Conservation (phyloP, 2,797 vertebrate species). For the Thamnophis elegans region DNA sequence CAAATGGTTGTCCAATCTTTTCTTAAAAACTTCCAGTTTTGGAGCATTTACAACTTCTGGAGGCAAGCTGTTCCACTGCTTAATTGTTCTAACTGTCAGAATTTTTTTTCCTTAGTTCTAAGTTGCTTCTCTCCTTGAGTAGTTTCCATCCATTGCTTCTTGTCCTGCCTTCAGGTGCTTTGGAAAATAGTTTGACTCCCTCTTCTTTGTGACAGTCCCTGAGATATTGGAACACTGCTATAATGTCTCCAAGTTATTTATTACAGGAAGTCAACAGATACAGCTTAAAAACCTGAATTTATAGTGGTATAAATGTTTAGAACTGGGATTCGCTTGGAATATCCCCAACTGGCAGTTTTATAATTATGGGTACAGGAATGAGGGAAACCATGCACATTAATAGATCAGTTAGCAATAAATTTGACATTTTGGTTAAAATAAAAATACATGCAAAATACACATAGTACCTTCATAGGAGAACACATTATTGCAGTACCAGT, state of each 20-base stretch:
- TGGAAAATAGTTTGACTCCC: too few relatives aligned
- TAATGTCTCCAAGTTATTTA: neutral
- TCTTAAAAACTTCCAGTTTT: too few relatives aligned
- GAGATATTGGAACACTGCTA: too few relatives aligned
- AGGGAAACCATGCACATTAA: neutral
- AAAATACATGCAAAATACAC: neutral
- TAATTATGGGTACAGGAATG: neutral
- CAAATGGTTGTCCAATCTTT: too few relatives aligned
- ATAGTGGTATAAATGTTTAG: neutral
- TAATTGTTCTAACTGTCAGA: too few relatives aligned
- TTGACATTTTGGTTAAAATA: neutral
- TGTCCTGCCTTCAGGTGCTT: too few relatives aligned
- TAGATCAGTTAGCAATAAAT: neutral
- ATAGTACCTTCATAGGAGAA: neutral
- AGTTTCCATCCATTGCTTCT: too few relatives aligned
- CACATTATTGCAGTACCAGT: neutral
- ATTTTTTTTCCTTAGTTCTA: too few relatives aligned
- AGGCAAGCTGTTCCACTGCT: too few relatives aligned
- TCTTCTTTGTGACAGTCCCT: too few relatives aligned
- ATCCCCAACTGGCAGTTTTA: neutral
- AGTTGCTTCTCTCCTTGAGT: too few relatives aligned
- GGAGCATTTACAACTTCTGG: too few relatives aligned
- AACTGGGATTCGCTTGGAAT: neutral
- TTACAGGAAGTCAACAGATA: neutral
- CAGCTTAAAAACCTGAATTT: neutral